Evolutionary conservation across 1,140 invertebrate genomes (phyloP), one percentile per base, ranked within the genome.

Genomic region (Penaeus chinensis): DNA sequence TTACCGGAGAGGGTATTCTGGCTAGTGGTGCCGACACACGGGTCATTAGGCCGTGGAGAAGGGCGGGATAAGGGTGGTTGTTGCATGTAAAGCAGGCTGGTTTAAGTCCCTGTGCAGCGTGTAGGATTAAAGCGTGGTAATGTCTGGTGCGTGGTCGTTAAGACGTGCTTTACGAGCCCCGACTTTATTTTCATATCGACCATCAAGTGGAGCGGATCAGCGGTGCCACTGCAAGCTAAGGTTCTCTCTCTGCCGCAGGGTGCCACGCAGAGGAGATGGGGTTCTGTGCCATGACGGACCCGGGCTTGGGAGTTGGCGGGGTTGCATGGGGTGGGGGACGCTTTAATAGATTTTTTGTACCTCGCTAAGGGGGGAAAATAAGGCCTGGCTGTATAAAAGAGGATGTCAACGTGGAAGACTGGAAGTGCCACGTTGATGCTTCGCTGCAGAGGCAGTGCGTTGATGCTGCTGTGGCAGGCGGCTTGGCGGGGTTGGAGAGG

Each of bases 111-210:
- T 86, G 78, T 86, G 79, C 63, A 76, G 78, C 85, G 85, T 86
- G 85, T 69, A 74, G 85, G 85, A 86, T 86, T 86, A 86, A 86
- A 86, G 85, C 85, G 85, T 86, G 85, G 85, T 86, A 86, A 86
- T 86, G 85, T 86, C 85, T 86, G 85, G 85, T 86, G 85, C 81
- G 85, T 86, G 85, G 85, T 86, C 85, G 85, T 86, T 86, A 86
- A 86, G 85, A 86, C 78, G 85, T 86, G 85, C 77, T 86, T 86
- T 86, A 86, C 79, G 85, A 86, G 85, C 78, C 85, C 85, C 85
- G 85, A 86, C 85, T 86, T 86, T 86, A 86, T 86, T 86, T 86
- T 86, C 85, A 86, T 86, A 86, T 86, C 85, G 85, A 86, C 85
- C 85, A 86, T 86, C 85, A 86, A 86, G 85, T 86, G 85, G 85